Conservation (phyloP, 64 coral and sea anemone species). For the Astreopora myriophthalma region DNA sequence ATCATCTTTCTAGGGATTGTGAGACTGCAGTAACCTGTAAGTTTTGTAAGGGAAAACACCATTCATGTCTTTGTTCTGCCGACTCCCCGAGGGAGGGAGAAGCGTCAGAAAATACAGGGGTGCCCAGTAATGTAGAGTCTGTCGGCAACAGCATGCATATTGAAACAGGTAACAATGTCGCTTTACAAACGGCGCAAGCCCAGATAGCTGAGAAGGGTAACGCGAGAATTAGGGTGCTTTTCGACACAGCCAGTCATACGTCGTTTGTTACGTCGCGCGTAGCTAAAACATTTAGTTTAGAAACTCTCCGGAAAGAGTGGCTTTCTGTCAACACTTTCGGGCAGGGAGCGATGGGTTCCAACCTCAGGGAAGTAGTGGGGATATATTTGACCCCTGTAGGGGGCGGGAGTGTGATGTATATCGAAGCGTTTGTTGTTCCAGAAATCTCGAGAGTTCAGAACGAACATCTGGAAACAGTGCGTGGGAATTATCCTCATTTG, state of each 20-base stretch:
- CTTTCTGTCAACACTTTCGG: slow-evolving; percentile 46
- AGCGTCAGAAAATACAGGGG: not conserved
- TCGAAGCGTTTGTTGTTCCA: slow-evolving; percentile 17
- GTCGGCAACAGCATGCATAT: slow-evolving; percentile 5
- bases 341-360: not conserved
- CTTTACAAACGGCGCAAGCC: slow-evolving; percentile 46
- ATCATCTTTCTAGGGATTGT: slow-evolving; percentile 38
- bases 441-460: slow-evolving; percentile 3
- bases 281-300: not conserved
- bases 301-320: not conserved
- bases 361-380: slow-evolving; percentile 43
- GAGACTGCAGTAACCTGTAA: slow-evolving; percentile 1
- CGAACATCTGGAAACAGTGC: slow-evolving; percentile 6
- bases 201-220: not conserved
- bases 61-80: slow-evolving; percentile 37
- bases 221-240: slow-evolving; percentile 2
- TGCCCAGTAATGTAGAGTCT: not conserved
- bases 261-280: slow-evolving; percentile 30
- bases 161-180: slow-evolving; percentile 11
- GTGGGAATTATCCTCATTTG: not conserved
- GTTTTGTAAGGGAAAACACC: slow-evolving; percentile 41
- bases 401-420: not conserved
- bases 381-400: slow-evolving; percentile 20
- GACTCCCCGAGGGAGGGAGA: not conserved
- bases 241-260: slow-evolving; percentile 45